A percentile compares a stretch with the other conserved stretches of the same genome.
Evolutionary conservation across 1,140 invertebrate species (phyloP).

Genomic region (Drosophila insularis): DNA sequence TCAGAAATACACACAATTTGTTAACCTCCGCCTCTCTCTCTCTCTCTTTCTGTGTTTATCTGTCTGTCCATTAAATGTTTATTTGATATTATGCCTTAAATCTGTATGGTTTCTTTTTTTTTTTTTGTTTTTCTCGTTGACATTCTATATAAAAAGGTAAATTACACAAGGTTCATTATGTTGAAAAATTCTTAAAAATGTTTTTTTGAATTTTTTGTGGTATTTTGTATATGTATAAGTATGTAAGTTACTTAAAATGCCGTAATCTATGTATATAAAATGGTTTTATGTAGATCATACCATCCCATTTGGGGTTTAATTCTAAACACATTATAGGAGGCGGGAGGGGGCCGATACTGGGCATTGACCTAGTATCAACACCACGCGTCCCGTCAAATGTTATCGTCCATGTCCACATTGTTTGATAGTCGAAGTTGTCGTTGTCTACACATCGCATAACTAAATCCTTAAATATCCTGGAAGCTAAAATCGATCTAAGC

Average conservation of each 20-base stretch:
- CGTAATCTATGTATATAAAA: constrained; percentile 66
- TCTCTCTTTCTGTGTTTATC: background rate
- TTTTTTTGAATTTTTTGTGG: constrained; percentile 24
- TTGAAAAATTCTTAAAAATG: constrained; percentile 54
- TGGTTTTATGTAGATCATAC: constrained; percentile 52
- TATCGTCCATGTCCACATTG: constrained; percentile 4
- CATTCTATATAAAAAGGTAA: constrained; percentile 61
- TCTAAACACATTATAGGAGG: constrained; percentile 57
- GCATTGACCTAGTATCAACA: background rate
- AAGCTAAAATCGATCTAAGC: constrained; percentile 41
- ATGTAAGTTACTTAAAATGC: constrained; percentile 65
- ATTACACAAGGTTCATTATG: constrained; percentile 47
- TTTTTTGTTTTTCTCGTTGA: constrained; percentile 39
- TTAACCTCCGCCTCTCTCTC: background rate
- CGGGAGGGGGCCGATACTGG: constrained; percentile 24
- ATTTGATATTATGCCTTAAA: constrained; percentile 72
- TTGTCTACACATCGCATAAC: constrained; percentile 45
- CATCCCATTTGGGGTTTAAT: constrained; percentile 68
- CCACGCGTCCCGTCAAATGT: background rate
- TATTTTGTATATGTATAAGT: constrained; percentile 29
- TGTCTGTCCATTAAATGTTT: constrained; percentile 62
- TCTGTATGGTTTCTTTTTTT: constrained; percentile 39
- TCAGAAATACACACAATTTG: constrained; percentile 8
- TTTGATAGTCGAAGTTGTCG: constrained; percentile 20
- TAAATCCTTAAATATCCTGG: constrained; percentile 61